A percentile compares a stretch with the other conserved stretches of the same genome.
These are phyloP conservation scores for Chrysolina haemoptera DNA, from an alignment of 2,888 invertebrate genomes.

Conservation along the genomic window DNA sequence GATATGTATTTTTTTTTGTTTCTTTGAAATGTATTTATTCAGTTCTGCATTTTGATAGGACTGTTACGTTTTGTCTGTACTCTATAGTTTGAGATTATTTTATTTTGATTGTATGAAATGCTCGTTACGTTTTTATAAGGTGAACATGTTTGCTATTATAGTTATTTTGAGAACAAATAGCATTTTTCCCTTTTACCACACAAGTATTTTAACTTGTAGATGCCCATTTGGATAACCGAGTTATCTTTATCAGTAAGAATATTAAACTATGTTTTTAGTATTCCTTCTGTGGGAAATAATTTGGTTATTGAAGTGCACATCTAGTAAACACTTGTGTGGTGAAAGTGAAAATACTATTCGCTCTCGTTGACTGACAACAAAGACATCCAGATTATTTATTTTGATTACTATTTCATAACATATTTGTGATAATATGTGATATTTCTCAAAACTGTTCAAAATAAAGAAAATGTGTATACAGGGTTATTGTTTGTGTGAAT, in stretches of 20 bases:
- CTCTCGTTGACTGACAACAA: neutral
- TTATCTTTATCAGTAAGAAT: neutral
- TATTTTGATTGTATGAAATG: neutral
- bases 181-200: neutral
- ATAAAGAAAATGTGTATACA: neutral
- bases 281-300: neutral
- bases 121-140: neutral
- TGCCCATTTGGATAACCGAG: too few relatives aligned
- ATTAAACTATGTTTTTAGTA: neutral
- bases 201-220: neutral
- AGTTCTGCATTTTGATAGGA: neutral
- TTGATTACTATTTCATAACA: neutral
- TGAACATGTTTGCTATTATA: neutral
- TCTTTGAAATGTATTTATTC: neutral
- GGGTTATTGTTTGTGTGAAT: neutral
- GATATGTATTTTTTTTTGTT: neutral
- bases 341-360: neutral
- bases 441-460: neutral
- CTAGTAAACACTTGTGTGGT: neutral
- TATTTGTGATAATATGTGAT: neutral
- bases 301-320: neutral
- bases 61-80: neutral
- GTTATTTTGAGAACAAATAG: neutral
- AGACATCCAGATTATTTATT: neutral
- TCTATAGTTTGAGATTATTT: neutral